Evolutionary conservation across 2,888 invertebrate genomes (phyloP).

Genomic region (Lamellibrachia columna): DNA sequence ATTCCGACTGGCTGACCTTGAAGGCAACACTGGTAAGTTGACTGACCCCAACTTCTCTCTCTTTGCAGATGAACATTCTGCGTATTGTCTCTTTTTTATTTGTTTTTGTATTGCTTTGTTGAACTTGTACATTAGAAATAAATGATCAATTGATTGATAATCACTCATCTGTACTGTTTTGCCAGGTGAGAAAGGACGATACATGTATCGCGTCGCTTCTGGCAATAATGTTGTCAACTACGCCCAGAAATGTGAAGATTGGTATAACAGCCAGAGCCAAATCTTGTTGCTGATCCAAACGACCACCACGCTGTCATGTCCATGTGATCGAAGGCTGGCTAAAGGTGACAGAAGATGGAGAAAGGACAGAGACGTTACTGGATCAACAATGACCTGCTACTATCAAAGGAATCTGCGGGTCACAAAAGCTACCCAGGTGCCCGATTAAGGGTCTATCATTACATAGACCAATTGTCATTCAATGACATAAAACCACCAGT

Average conservation of each 20-base stretch:
- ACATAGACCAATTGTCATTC: no score
- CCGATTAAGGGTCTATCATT: no score
- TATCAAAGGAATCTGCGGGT: background rate
- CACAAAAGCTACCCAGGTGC: background rate
- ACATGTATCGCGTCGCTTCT: background rate
- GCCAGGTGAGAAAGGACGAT: background rate
- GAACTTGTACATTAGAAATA: no score
- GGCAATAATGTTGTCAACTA: background rate
- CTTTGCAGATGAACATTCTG: no score
- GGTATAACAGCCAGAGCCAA: background rate
- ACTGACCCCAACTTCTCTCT: no score
- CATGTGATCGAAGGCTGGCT: background rate
- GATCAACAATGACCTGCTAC: background rate
- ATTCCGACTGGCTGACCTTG: background rate
- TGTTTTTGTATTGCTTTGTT: no score
- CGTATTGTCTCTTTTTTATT: no score
- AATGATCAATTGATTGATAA: no score
- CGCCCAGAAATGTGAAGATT: background rate
- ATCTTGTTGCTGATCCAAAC: background rate
- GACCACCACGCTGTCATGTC: background rate
- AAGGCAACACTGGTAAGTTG: background rate
- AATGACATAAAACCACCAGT: no score
- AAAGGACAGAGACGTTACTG: background rate
- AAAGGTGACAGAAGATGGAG: background rate
- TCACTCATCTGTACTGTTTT: no score